Base-by-base conservation (phyloP, 35 echinoderm and acorn worm species). In the Patiria miniata region DNA sequence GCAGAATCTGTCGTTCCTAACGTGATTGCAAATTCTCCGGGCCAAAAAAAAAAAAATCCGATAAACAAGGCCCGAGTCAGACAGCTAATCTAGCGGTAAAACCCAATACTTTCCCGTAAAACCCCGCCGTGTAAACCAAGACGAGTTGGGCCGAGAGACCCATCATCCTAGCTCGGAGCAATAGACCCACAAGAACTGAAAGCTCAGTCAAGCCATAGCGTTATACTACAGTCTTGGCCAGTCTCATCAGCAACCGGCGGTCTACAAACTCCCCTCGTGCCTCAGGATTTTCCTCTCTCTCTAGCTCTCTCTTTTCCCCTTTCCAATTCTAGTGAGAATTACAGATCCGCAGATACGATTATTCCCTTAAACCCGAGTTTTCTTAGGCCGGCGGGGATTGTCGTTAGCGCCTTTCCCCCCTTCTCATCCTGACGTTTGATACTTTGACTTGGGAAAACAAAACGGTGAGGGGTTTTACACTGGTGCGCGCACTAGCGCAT, bases 361-460 rank as follows among this genome's bases (percentile, higher is more conserved):
- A 73, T 22, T 73, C 65, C 65, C 65, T 47, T 73, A 73, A 73
- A 73, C 65, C 65, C 65, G 65, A 36, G 65, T 73, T 73, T 73
- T 73, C 65, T 73, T 73, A 73, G 65, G 65, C 65, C 65, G 26
- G 65, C 65, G 65, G 65, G 65, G 65, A 73, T 73, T 6, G 42
- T 12, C 12, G 42, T 12, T 47, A 6, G 42, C 42, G 42, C 12
- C 12, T 12, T 47, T n/a, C n/a, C n/a, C n/a, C n/a, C n/a, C n/a
- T n/a, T n/a, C n/a, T n/a, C n/a, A n/a, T n/a, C n/a, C 42, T 47
- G 42, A 47, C 42, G 42, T 47, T 47, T 47, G 42, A 47, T 47
- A 6, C 42, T 47, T 47, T 47, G 42, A 12, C 42, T 47, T 12
- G 42, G 42, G 42, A 47, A 47, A 47, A 47, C 42, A 47, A 47